phyloP scores from a whole-genome alignment of 53 echinoderm and acorn worm species.

The Hippasteria phrygiana region DNA sequence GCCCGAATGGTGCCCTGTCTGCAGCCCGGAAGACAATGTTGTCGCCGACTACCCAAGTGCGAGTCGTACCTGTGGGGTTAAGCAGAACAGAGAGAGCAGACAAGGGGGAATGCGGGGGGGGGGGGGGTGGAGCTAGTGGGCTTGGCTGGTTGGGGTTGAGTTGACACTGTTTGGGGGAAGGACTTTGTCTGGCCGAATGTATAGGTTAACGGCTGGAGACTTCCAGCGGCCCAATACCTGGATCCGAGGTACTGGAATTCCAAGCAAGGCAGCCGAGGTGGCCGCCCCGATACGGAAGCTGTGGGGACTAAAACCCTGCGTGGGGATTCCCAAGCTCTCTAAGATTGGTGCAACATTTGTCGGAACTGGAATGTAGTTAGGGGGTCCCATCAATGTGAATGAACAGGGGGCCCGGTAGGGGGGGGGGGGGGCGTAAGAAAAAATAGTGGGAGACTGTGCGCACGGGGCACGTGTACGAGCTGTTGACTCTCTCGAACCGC shows the following conservation, averaged over 20 bases:
- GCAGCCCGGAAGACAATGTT: not conserved
- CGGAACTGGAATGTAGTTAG: constrained; percentile 10
- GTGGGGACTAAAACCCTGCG: not conserved
- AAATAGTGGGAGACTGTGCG: not conserved
- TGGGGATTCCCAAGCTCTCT: not conserved
- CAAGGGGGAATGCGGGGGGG: not conserved
- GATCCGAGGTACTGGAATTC: not conserved
- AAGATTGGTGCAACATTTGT: not conserved
- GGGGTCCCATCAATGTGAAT: constrained; percentile 13
- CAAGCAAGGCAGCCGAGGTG: constrained; percentile 12
- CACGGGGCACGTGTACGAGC: not conserved
- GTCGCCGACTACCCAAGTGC: constrained; percentile 15
- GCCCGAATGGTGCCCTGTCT: not conserved
- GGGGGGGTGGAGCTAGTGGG: no score
- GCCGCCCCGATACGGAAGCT: constrained; percentile 23
- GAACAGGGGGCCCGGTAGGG: not conserved
- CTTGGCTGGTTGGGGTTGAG: not conserved
- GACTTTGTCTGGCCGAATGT: not conserved
- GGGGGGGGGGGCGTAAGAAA: not conserved
- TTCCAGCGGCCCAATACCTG: constrained; percentile 20
- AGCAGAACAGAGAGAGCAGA: not conserved
- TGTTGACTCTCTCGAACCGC: not conserved
- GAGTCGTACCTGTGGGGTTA: not conserved
- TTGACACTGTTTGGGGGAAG: no score
- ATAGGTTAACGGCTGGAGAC: not conserved